Evolutionary conservation across 2,888 invertebrate genomes (phyloP), one percentile per base, ranked within the genome.

Genomic region (Volucella bombylans): DNA sequence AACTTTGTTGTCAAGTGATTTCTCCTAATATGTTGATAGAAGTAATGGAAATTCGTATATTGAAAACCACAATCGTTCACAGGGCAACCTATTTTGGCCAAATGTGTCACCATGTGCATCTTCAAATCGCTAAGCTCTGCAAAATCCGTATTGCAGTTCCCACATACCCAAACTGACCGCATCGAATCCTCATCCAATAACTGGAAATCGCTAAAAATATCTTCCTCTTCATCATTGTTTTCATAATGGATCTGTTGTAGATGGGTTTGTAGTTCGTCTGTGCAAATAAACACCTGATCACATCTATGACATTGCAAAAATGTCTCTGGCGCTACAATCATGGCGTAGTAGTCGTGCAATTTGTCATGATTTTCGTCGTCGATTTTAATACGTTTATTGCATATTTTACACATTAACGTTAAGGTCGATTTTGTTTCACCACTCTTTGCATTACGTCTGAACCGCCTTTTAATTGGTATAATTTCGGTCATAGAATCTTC

Each of bases 81-180:
- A 1, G 85, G 85, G 14, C 85, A 85, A 1, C 62, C 76, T 14
- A 85, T 76, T 39, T 81, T 85, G 0, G 76, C 15, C 62, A 85
- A 52, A 64, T 85, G 85, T 0, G 81, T 85, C 1, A 85, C 85
- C 85, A 85, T 85, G 41, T 85, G 85, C 85, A 85, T 81, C 31
- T 85, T 85, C 8, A 85, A 31, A 15, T 85, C 85, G 11, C 15
- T 72, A 0, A 85, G 41, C 15, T 39, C 47, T 0, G n/a, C 38
- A 68, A 85, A 85, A 9, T 85, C 72, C 0, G 57, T 55, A 9
- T 59, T 85, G 15, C 85, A 85, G 45, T 41, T 68, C 15, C 85
- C 85, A 12, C 85, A 85, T 0, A 73, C 57, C 85, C 85, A 85
- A 39, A 47, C 38, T 0, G 31, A 6, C 12, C 67, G 76, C 10